phyloP scores from a whole-genome alignment of 2,113 vertebrate genomes.

The Eurypyga helias region DNA sequence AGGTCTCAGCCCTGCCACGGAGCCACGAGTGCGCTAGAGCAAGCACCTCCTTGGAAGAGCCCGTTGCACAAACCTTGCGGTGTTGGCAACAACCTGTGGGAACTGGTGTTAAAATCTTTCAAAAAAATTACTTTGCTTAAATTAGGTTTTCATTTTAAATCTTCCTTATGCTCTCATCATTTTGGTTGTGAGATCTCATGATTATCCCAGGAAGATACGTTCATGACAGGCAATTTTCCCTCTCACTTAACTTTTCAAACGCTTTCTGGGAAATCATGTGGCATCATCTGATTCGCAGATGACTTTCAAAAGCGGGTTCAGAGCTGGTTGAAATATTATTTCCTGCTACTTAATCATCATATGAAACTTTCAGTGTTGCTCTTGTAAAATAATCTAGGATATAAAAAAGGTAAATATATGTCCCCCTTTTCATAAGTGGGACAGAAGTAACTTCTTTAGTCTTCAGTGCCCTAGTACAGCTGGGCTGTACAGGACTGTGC shows the following conservation, averaged over 20 bases:
- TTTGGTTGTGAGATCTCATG: neutral
- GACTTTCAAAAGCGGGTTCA: neutral
- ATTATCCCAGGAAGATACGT: neutral
- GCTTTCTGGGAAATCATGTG: neutral
- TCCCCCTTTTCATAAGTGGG: neutral
- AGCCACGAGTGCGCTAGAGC: neutral
- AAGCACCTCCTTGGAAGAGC: neutral
- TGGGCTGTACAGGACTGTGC: neutral
- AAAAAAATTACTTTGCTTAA: neutral
- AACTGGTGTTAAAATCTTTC: neutral
- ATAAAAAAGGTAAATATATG: accelerated
- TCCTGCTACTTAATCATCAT: neutral
- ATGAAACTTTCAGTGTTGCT: neutral
- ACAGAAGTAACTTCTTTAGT: neutral
- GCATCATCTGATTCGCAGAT: neutral
- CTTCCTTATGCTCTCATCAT: neutral
- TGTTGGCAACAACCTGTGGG: neutral
- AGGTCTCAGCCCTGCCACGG: neutral
- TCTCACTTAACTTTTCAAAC: neutral
- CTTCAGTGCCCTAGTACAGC: neutral
- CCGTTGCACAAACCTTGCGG: neutral
- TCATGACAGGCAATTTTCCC: neutral
- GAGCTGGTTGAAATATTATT: neutral
- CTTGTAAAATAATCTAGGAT: neutral
- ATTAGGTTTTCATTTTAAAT: neutral